Conservation (phyloP, 23 tunicate genomes). For the Ascidia mentula region DNA sequence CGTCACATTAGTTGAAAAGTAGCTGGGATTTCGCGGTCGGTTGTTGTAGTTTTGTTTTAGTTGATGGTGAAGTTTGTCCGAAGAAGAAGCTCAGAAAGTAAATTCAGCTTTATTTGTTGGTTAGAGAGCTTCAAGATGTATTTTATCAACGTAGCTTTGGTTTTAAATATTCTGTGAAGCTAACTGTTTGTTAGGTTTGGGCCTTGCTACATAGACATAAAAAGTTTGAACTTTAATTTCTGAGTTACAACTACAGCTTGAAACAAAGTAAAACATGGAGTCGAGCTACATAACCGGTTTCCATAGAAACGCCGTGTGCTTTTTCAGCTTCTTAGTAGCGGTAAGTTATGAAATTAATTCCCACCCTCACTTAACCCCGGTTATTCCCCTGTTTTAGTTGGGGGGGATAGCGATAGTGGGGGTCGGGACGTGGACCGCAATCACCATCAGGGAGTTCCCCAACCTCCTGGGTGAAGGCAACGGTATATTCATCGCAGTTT, state of each 20-base stretch:
- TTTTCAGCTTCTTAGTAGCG: constrained; percentile 12
- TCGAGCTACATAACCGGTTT: not conserved
- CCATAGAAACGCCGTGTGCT: constrained; percentile 8
- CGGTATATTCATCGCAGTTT: constrained; percentile 36
- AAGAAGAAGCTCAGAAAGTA: too few species aligned
- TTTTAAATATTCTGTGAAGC: too few species aligned
- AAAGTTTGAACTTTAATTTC: too few species aligned
- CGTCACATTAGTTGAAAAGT: not conserved
- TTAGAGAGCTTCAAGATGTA: too few species aligned
- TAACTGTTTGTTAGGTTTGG: too few species aligned
- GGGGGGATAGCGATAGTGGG: constrained; percentile 46
- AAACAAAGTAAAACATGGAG: not conserved
- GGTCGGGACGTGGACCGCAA: constrained; percentile 30
- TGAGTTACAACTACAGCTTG: too few species aligned
- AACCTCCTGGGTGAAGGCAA: constrained; percentile 17
- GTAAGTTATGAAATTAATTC: not conserved
- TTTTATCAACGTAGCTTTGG: too few species aligned
- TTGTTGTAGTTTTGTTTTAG: too few species aligned
- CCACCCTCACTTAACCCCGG: not conserved
- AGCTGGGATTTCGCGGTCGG: not conserved
- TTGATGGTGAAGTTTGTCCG: too few species aligned
- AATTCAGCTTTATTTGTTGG: too few species aligned
- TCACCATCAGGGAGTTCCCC: constrained; percentile 40
- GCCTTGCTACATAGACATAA: too few species aligned
- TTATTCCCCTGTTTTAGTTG: constrained; percentile 16